Evolutionary conservation across 2,113 vertebrate genomes (phyloP).

Genomic region (Bos javanicus): DNA sequence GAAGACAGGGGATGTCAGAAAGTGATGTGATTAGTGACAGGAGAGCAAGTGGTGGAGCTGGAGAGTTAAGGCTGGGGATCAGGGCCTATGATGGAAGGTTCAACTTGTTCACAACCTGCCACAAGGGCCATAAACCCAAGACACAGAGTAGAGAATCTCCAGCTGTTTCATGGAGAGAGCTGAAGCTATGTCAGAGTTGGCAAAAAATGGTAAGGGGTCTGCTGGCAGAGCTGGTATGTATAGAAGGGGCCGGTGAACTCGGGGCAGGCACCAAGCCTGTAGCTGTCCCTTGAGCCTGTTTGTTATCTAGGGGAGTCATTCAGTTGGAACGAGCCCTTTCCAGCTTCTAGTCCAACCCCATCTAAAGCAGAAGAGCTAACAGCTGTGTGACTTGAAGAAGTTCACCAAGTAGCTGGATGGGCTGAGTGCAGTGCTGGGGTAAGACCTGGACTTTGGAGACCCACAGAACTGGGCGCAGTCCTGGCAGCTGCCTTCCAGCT

Average conservation of each 20-base stretch:
- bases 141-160: neutral
- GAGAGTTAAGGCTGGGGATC: neutral
- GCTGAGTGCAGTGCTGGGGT: neutral
- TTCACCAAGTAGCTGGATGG: neutral
- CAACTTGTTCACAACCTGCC: neutral
- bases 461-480: neutral
- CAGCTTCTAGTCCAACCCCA: neutral
- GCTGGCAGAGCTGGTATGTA: neutral
- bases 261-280: neutral
- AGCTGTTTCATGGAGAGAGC: neutral
- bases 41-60: neutral
- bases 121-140: neutral
- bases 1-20: neutral
- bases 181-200: neutral
- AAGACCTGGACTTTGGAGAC: neutral
- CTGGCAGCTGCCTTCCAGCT: neutral
- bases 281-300: neutral
- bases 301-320: neutral
- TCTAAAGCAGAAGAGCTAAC: neutral
- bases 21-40: neutral
- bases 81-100: neutral
- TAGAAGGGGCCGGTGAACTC: neutral
- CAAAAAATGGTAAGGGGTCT: neutral
- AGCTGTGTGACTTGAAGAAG: neutral
- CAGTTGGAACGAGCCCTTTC: neutral